Base-by-base conservation (phyloP, 2,888 invertebrate genomes). In the Lordiphosa fenestrarum region DNA sequence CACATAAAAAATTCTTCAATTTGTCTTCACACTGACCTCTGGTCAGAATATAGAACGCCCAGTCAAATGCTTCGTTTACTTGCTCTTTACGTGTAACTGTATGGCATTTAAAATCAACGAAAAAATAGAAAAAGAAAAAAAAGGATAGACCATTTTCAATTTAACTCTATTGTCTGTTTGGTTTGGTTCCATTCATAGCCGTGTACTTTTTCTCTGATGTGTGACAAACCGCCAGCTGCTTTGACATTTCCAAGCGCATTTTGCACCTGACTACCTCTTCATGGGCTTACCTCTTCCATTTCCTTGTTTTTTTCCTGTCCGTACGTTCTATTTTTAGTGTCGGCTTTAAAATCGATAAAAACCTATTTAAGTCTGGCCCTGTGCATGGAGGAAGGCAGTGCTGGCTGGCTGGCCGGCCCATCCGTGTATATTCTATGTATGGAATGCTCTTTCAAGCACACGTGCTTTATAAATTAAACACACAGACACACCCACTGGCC, bases 221-320 rank as follows among this genome's bases (percentile, higher is more conserved):
- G 74, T 53, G 59, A 61, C 58, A 64, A 69, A 67, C 58, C 62
- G 69, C 64, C 64, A 80, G 70, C 66, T 65, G 78, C 73, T 77
- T 82, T 84, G 82, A 78, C 84, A 82, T 84, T 76, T 84, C 46
- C 44, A 65, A 67, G 78, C 70, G 75, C 78, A 74, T 67, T 80
- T 82, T 74, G 71, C 80, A 84, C 69, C 78, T 84, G 83, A 55
- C 53, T 61, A 60, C 50, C 55, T 52, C 39, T 53, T 53, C 25
- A 25, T 25, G 25, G 25, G 25, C 25, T 25, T 25, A 25, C 46
- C 42, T 44, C 19, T 46, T 42, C 64, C 57, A 51, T 46, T 41
- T 61, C 48, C 61, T 52, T 23, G 7, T 23, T 38, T 33, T 33
- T 38, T 35, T 19, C 56, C 46, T 33, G n/a, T 51, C n/a, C 25